phyloP scores from a whole-genome alignment of 2,888 invertebrate species.

The Limnephilus marmoratus region DNA sequence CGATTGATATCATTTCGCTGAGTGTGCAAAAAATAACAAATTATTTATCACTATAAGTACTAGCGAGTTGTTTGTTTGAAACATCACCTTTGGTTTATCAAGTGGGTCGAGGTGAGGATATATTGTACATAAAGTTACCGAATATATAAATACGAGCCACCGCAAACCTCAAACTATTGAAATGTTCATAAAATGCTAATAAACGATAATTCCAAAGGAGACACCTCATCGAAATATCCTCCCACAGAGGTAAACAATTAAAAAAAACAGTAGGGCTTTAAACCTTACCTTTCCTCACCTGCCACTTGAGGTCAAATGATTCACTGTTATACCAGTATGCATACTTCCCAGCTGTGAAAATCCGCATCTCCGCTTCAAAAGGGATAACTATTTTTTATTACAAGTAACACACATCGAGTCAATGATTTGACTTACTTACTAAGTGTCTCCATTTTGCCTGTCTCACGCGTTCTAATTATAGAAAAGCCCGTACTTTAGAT shows the following conservation, averaged over 20 bases:
- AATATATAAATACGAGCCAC: neutral
- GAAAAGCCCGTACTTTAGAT: constrained; percentile 40
- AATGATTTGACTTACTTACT: neutral
- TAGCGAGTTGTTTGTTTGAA: neutral
- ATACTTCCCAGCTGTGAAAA: constrained; percentile 3
- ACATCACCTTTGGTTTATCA: neutral
- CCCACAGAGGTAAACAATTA: neutral
- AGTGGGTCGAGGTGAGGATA: neutral
- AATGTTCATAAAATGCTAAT: constrained; percentile 15
- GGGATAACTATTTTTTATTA: neutral
- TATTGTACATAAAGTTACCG: neutral
- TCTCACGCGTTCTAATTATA: neutral
- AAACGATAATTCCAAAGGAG: neutral
- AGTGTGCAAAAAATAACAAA: neutral
- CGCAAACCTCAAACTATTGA: neutral
- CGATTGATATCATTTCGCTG: neutral
- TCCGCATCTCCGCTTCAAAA: neutral
- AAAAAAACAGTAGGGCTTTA: neutral
- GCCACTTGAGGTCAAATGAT: constrained; percentile 26
- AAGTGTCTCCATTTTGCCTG: neutral
- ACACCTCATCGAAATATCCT: constrained; percentile 23
- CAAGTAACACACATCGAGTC: neutral
- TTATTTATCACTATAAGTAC: neutral
- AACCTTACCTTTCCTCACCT: constrained; percentile 4
- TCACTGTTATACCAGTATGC: constrained; percentile 5